Evolutionary conservation across 2,113 vertebrate genomes (phyloP), one percentile per base, ranked within the genome.

Genomic region (Cairina moschata): DNA sequence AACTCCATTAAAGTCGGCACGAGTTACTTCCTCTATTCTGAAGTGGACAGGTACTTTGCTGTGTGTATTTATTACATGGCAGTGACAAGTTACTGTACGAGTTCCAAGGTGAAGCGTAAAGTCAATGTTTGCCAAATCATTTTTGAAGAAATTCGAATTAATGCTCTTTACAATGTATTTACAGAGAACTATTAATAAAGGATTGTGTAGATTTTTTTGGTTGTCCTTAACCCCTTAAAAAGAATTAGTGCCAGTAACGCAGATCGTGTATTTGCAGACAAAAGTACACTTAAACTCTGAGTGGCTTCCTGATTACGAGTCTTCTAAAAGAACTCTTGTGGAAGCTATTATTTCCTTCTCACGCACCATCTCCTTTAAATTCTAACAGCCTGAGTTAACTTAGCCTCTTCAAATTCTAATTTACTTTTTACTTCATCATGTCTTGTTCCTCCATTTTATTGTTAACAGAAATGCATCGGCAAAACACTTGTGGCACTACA

Each of bases 341-440:
- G 91, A 96, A 97, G 91, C 26, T 92, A 13, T 91, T 88, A 44
- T 18, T 85, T 92, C 73, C 91, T 77, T 90, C 18, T 96, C 82
- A 74, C 95, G 79, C 82, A 91, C 90, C 59, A 86, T 93, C 83
- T 97, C 60, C 93, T 97, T 96, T 91, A 88, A 93, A 94, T 95
- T 94, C 90, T 93, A 94, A 96, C 73, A 93, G 86, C 93, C 68
- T 66, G 91, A 97, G 90, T 91, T 88, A 91, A 21, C 46, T 48
- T 48, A 48, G 46, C 46, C 46, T 48, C 46, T 22, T 48, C 46
- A 48, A 48, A 48, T 48, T 48, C 46, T 48, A 5, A 48, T 48
- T 48, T 48, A 48, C 20, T 48, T 48, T 48, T 48, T 94, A 25
- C 31, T 96, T 95, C 75, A 90, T 96, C 76, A 29, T 3, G 11